phyloP scores from a whole-genome alignment of 2,797 vertebrate genomes.

The Craterocephalus amniculus region DNA sequence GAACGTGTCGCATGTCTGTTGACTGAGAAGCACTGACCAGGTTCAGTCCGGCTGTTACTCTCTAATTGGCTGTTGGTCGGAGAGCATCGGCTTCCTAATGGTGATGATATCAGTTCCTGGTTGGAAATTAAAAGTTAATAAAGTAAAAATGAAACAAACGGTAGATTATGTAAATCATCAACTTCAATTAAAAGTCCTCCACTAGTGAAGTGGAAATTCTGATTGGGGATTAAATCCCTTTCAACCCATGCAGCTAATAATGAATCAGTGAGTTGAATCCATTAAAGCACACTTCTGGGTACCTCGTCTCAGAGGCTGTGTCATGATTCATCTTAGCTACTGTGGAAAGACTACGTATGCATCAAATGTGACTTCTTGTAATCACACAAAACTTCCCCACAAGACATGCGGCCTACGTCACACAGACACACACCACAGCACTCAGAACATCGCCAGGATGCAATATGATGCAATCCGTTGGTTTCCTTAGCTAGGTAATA shows the following conservation, averaged over 20 bases:
- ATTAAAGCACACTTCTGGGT: not conserved
- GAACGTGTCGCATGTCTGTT: no score
- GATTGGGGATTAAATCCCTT: not conserved
- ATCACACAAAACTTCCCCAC: not conserved
- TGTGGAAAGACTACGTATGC: not conserved
- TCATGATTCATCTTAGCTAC: not conserved
- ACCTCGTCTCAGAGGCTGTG: not conserved
- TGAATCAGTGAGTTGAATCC: not conserved
- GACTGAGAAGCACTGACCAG: conserved; percentile 48
- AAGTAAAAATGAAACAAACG: not conserved
- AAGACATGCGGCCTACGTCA: not conserved
- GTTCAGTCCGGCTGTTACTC: conserved; percentile 57
- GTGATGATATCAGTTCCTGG: conserved; percentile 86
- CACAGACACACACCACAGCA: no score
- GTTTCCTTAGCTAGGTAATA: no score
- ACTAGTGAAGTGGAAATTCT: not conserved
- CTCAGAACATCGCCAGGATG: no score
- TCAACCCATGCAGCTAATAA: not conserved
- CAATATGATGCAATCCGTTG: no score
- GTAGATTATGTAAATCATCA: not conserved
- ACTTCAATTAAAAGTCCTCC: not conserved
- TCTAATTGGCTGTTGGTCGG: conserved; percentile 78
- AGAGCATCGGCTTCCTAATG: conserved; percentile 74
- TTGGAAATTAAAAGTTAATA: conserved; percentile 6
- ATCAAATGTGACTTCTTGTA: no score